A percentile compares a stretch with the other conserved stretches of the same genome.
Conservation (phyloP, 1,140 invertebrate species). For the Papilio polyxenes region DNA sequence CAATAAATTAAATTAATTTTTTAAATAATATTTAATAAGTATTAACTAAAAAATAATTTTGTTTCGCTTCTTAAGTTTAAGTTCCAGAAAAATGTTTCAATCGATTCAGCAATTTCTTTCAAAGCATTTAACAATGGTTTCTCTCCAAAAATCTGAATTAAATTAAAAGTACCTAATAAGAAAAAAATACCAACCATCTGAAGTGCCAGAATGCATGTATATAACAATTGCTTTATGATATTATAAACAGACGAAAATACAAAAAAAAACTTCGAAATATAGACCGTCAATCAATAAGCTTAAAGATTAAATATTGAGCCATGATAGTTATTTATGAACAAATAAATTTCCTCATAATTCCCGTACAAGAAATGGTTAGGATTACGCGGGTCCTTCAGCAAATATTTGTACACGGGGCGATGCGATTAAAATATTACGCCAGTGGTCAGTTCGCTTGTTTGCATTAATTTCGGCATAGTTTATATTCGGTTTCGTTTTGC, state of each 20-base stretch:
- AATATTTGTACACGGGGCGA: conserved; percentile 57
- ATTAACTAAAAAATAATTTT: no score
- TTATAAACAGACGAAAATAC: no score
- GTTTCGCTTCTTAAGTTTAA: no score
- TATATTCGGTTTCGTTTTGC: conserved; percentile 41
- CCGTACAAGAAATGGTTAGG: conserved; percentile 31
- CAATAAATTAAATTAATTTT: neutral
- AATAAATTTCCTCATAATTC: conserved; percentile 10
- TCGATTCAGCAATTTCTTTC: no score
- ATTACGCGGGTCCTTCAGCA: conserved; percentile 50
- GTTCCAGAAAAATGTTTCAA: no score
- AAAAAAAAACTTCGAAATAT: neutral
- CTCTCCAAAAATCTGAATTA: no score
- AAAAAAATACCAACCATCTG: no score
- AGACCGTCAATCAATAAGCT: neutral
- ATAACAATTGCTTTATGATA: no score
- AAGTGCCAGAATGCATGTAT: no score
- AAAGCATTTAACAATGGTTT: no score
- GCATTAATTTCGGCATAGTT: conserved; percentile 43
- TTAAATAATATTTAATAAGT: no score
- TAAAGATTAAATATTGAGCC: neutral
- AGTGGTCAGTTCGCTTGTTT: conserved; percentile 60
- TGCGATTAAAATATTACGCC: conserved; percentile 63
- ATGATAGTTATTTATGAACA: neutral
- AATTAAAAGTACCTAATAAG: no score